Evolutionary conservation across 2,888 invertebrate species (phyloP), one percentile per base, ranked within the genome.

Genomic region (Drosophila paucipuncta): DNA sequence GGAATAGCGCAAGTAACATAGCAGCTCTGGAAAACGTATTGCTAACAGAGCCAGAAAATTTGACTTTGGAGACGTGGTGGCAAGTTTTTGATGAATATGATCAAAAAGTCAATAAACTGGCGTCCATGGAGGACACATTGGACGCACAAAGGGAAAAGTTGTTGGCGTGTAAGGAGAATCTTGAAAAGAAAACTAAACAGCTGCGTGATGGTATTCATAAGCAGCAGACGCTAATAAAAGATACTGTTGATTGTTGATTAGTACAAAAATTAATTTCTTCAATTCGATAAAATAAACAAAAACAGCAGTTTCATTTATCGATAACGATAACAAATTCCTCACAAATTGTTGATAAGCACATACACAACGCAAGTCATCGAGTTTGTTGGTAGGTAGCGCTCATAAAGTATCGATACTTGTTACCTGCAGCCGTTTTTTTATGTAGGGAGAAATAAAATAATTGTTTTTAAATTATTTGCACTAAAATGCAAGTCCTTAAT

Each of bases 71-170:
- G 0, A 87, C 90, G 0, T 93, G 93, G 93, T 93, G 93, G 93
- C 83, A 90, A 47, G 71, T 88, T 1, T 93, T 93, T 59, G 93
- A 93, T 66, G 88, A 88, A 30, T 93, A 93, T 59, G 89, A 93
- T 3, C 85, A 83, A 16, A 93, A 93, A 75, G 82, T 92, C 0
- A 83, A 91, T 5, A 89, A 91, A 59, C 73, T 93, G 22, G 83
- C 83, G 31, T 77, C 75, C n/a, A 80, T 92, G 55, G 82, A 89
- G 57, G 86, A 62, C 7, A 79, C 83, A 72, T 80, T 92, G 10
- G 91, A 91, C 22, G 78, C 78, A 1, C 89, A 90, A 28, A 91
- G 87, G 64, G 65, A 85, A 1, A 91, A 91, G 55, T 68, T 93
- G 6, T 81, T 91, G 67, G 83, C 85, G 0, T 80, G 85, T 9